phyloP scores from a whole-genome alignment of 1,140 invertebrate species.

The Fopius arisanus region DNA sequence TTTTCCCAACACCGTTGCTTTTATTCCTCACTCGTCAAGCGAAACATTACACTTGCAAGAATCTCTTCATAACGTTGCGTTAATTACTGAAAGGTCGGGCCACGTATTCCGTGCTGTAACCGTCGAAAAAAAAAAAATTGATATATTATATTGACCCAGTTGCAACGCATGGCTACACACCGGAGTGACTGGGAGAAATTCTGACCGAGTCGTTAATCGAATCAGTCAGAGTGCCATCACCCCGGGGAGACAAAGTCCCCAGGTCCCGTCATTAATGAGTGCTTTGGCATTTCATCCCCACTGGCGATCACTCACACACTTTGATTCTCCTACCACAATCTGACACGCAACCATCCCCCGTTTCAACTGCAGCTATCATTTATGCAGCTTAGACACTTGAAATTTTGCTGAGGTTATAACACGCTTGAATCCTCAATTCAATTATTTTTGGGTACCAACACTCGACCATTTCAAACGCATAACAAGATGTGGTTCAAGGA shows the following conservation, averaged over 20 bases:
- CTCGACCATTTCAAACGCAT: not conserved
- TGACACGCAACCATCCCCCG: not conserved
- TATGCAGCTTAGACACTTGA: not conserved
- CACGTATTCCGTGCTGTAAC: not conserved
- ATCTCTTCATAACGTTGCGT: not conserved
- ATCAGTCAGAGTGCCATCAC: slow-evolving; percentile 40
- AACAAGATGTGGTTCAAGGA: not conserved
- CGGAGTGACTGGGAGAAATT: slow-evolving; percentile 9
- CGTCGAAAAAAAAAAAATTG: not conserved
- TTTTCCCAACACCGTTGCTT: too few species aligned
- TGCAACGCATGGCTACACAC: slow-evolving; percentile 21
- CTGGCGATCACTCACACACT: not conserved
- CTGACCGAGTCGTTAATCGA: slow-evolving; percentile 45
- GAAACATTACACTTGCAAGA: too few species aligned
- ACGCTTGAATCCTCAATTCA: not conserved
- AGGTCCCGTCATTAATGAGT: slow-evolving; percentile 5
- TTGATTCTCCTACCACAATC: not conserved
- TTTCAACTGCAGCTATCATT: not conserved
- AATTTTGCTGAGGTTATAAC: not conserved
- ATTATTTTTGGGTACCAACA: not conserved
- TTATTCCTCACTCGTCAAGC: too few species aligned
- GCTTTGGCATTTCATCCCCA: slow-evolving; percentile 2
- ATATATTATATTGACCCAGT: slow-evolving; percentile 23
- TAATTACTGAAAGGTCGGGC: not conserved
- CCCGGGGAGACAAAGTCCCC: not conserved